phyloP scores from a whole-genome alignment of 2,888 invertebrate species.

The Pterobdella sp. region DNA sequence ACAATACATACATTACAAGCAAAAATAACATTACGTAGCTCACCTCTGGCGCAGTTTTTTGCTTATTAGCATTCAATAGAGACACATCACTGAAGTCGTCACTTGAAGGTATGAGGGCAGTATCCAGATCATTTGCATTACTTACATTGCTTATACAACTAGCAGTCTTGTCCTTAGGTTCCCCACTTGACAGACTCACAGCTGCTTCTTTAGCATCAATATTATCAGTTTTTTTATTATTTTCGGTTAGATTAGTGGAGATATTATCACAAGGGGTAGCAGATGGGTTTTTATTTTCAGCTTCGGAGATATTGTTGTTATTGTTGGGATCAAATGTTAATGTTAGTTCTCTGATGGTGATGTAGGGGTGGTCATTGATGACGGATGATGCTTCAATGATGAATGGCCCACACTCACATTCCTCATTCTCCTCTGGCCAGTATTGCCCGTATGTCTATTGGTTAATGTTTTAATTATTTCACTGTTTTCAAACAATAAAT shows the following conservation, averaged over 20 bases:
- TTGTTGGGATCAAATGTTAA: constrained; percentile 27
- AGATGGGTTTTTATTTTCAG: too few relatives aligned
- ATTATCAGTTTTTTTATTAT: not conserved
- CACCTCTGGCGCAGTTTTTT: too few relatives aligned
- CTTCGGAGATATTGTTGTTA: too few relatives aligned
- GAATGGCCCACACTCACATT: constrained; percentile 39
- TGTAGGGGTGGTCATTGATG: constrained; percentile 33
- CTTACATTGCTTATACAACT: not conserved
- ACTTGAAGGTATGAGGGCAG: too few relatives aligned
- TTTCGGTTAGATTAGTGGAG: too few relatives aligned
- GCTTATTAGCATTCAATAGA: too few relatives aligned
- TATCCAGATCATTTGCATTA: not conserved
- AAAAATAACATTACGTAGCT: too few relatives aligned
- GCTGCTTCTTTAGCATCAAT: not conserved
- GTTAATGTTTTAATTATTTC: not conserved
- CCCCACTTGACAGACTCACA: too few relatives aligned
- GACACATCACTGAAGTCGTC: too few relatives aligned
- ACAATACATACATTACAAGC: too few relatives aligned
- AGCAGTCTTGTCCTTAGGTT: not conserved
- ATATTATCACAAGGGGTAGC: too few relatives aligned
- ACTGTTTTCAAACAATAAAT: not conserved
- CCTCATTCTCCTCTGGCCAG: constrained; percentile 38
- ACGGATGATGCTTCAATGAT: constrained; percentile 36
- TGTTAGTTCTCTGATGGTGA: constrained; percentile 36
- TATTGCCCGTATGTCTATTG: constrained; percentile 38